These are phyloP conservation scores for Habroteleia sp. DNA, from an alignment of 2,888 invertebrate genomes.

Conservation along the genomic window DNA sequence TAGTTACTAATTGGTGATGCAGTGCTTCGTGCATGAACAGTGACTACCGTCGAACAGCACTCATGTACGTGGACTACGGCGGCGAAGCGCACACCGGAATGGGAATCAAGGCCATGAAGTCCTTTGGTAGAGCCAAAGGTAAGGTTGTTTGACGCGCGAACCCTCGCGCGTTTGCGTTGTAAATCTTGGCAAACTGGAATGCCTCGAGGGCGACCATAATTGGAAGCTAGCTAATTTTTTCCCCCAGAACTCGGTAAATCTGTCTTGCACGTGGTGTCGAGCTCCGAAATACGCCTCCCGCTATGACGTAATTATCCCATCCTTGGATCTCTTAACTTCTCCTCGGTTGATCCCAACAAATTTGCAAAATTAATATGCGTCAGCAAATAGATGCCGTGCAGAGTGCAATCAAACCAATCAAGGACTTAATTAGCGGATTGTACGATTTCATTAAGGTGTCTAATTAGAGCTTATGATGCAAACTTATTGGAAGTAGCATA, in stretches of 20 bases:
- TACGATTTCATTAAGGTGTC: too few relatives aligned
- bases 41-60: slow-evolving; percentile 67
- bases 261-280: slow-evolving; percentile 44
- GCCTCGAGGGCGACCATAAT: slow-evolving; percentile 23
- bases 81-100: slow-evolving; percentile 85
- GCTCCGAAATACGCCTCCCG: slow-evolving; percentile 20
- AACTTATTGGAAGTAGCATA: too few relatives aligned
- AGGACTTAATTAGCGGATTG: too few relatives aligned
- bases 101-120: slow-evolving; percentile 94
- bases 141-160: slow-evolving; percentile 72
- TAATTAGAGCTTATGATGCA: too few relatives aligned
- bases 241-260: slow-evolving; percentile 3
- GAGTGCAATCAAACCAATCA: too few relatives aligned
- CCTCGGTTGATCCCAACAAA: too few relatives aligned
- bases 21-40: slow-evolving; percentile 59
- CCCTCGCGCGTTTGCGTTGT: slow-evolving; percentile 23
- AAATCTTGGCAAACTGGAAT: slow-evolving; percentile 22
- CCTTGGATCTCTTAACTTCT: too few relatives aligned
- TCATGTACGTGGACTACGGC: slow-evolving; percentile 84
- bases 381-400: too few relatives aligned
- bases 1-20: slow-evolving; percentile 37
- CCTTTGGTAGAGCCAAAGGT: slow-evolving; percentile 93
- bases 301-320: too few relatives aligned
- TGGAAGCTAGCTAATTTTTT: slow-evolving; percentile 18
- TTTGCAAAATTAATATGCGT: too few relatives aligned